Conservation (phyloP, 2,888 invertebrate species). For the Seira sanloemensis region DNA sequence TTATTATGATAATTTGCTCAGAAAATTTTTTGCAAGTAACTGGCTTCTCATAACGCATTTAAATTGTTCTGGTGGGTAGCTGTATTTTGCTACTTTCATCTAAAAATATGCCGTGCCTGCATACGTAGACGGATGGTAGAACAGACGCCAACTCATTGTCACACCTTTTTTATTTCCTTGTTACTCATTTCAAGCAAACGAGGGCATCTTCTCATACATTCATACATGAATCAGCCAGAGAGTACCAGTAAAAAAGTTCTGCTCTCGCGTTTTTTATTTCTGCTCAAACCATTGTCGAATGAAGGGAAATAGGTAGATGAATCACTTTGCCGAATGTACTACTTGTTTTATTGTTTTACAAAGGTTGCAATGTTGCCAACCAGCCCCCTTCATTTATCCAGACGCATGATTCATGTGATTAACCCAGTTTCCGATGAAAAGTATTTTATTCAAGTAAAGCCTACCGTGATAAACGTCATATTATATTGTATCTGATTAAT, state of each 20-base stretch:
- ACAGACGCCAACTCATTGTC: neutral
- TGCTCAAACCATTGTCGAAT: neutral
- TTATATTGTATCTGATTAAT: too few relatives aligned
- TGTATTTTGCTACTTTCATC: neutral
- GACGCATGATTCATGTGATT: neutral
- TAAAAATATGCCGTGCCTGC: neutral
- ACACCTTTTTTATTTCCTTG: conserved; percentile 33
- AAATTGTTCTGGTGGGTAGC: neutral
- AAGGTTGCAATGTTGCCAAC: too few relatives aligned
- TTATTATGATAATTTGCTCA: too few relatives aligned
- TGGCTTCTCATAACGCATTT: neutral
- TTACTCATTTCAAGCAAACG: conserved; percentile 9
- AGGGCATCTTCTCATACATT: conserved; percentile 34
- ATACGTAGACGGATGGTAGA: neutral
- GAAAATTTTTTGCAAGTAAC: too few relatives aligned
- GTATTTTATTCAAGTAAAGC: too few relatives aligned
- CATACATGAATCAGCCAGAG: conserved; percentile 10
- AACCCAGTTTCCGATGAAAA: conserved; percentile 2
- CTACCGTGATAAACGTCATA: too few relatives aligned
- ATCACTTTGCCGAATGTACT: neutral
- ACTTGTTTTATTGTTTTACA: conserved; percentile 3
- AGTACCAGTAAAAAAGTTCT: neutral
- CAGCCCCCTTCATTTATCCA: neutral
- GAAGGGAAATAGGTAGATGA: neutral
- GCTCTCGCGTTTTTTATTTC: neutral